A percentile compares a stretch with the other conserved stretches of the same genome.
Conservation (phyloP, 1,140 invertebrate species). For the Danaus melanippus region DNA sequence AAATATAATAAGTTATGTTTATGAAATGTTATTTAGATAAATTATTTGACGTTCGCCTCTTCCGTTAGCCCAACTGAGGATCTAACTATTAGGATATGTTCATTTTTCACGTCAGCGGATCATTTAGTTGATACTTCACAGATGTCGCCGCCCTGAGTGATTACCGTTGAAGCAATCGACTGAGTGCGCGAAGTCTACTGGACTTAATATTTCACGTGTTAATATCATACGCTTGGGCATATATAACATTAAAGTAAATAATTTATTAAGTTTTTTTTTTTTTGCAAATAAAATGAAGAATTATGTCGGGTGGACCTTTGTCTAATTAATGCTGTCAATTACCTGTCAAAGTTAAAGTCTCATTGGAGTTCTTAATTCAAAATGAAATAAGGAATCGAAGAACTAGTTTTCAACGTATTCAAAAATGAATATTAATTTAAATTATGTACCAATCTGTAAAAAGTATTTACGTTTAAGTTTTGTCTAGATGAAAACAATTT, state of each 20-base stretch:
- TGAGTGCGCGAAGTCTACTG: conserved; percentile 31
- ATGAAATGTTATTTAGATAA: too few relatives aligned
- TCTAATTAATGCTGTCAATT: too few relatives aligned
- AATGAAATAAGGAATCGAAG: too few relatives aligned
- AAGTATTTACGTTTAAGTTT: neutral
- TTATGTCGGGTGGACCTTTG: too few relatives aligned
- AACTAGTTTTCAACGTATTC: too few relatives aligned
- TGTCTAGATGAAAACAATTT: conserved; percentile 6
- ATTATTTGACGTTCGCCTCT: conserved; percentile 9
- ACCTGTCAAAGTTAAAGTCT: too few relatives aligned
- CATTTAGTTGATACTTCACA: conserved; percentile 56
- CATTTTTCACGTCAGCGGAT: conserved; percentile 55
- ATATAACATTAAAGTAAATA: neutral
- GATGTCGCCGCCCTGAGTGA: conserved; percentile 37
- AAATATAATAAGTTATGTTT: too few relatives aligned
- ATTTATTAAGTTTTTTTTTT: neutral
- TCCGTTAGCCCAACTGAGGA: conserved; percentile 28
- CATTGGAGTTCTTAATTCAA: too few relatives aligned
- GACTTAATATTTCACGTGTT: conserved; percentile 24
- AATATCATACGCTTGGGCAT: conserved; percentile 22
- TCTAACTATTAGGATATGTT: conserved; percentile 45
- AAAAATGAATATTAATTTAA: too few relatives aligned
- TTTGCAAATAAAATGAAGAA: neutral
- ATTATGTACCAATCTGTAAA: too few relatives aligned
- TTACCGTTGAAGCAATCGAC: conserved; percentile 40